Conservation (phyloP, 35 echinoderm and acorn worm species). For the Apostichopus californicus region DNA sequence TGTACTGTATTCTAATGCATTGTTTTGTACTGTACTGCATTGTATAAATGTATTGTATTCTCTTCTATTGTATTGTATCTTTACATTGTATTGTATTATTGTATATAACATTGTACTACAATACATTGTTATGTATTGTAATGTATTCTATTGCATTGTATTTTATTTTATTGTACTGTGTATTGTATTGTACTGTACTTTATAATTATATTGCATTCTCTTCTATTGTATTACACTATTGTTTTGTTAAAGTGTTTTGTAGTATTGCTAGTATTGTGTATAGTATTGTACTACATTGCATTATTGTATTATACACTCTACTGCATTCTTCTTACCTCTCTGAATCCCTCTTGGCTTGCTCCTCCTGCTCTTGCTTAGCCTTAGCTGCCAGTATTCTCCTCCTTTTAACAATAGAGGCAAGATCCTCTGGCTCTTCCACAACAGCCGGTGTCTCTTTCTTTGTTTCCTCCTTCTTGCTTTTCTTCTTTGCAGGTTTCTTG, state of each 20-base stretch:
- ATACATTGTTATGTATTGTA: too few species aligned
- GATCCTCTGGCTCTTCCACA: conserved; percentile 76
- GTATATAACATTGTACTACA: too few species aligned
- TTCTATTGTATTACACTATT: too few species aligned
- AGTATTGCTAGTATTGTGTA: conserved; percentile 20
- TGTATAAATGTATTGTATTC: too few species aligned
- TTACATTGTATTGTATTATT: too few species aligned
- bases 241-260: neutral
- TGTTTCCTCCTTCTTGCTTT: conserved; percentile 39
- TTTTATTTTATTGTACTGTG: too few species aligned
- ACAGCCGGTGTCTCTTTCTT: conserved; percentile 38
- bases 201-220: too few species aligned
- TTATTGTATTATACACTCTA: neutral
- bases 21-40: too few species aligned
- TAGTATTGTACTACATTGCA: neutral
- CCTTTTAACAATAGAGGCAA: conserved; percentile 86
- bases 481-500: conserved; percentile 56
- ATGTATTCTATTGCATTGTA: too few species aligned
- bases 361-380: conserved; percentile 70
- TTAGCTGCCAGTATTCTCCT: conserved; percentile 77
- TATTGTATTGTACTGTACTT: neutral
- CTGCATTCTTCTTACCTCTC: conserved; percentile 64
- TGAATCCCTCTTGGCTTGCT: conserved; percentile 74
- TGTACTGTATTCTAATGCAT: too few species aligned
- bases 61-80: neutral